Conservation (phyloP, 1,140 invertebrate genomes). For the Artemia franciscana region DNA sequence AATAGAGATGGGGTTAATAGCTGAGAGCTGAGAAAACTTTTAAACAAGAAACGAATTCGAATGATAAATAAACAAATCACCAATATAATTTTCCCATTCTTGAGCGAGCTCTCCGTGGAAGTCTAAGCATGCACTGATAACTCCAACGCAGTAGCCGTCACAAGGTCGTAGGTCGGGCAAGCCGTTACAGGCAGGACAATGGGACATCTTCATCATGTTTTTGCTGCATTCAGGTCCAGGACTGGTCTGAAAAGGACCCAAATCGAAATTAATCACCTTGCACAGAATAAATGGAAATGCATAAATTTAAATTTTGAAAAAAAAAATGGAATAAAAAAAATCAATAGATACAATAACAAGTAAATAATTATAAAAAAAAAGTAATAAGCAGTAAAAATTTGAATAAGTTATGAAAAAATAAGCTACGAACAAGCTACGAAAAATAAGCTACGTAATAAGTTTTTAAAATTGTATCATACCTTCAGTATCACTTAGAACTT, state of each 20-base stretch:
- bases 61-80: too few species aligned
- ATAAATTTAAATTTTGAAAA: constrained; percentile 5
- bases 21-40: too few species aligned
- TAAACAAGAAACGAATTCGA: too few species aligned
- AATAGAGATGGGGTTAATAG: too few species aligned
- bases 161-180: constrained; percentile 45
- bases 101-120: constrained; percentile 55
- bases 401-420: too few species aligned
- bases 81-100: constrained; percentile 76
- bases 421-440: too few species aligned
- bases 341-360: background rate
- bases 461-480: too few species aligned
- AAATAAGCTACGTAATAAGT: too few species aligned
- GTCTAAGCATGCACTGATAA: constrained; percentile 66
- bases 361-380: background rate
- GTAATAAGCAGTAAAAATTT: too few species aligned
- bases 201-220: constrained; percentile 56
- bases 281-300: constrained; percentile 2
- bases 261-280: background rate
- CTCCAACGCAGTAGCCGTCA: constrained; percentile 64
- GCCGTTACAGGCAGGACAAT: constrained; percentile 60
- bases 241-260: constrained; percentile 20
- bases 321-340: constrained; percentile 3
- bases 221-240: constrained; percentile 42
- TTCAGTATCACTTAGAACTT: too few species aligned